phyloP scores from a whole-genome alignment of 2,797 vertebrate genomes.

The Darevskia mixta region DNA sequence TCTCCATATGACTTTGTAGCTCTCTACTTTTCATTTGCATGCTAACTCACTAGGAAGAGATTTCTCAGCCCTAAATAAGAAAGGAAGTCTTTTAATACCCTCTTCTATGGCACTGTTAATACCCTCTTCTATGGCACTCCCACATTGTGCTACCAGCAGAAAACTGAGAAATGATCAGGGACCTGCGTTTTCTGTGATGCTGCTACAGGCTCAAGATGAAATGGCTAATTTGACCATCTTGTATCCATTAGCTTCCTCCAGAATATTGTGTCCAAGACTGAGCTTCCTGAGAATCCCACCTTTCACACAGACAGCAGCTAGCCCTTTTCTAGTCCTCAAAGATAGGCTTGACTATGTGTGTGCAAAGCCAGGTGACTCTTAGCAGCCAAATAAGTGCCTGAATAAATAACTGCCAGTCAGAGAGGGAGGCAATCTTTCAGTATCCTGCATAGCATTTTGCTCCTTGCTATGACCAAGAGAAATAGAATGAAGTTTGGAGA shows the following conservation, averaged over 20 bases:
- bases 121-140: neutral
- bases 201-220: no score
- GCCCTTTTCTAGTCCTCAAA: no score
- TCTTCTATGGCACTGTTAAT: neutral
- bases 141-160: no score
- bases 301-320: neutral
- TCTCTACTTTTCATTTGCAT: fast-evolving
- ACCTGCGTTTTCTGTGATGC: neutral
- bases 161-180: neutral
- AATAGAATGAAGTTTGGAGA: neutral
- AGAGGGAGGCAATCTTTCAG: neutral
- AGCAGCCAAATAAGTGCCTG: neutral
- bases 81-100: neutral
- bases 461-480: neutral
- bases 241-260: no score
- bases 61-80: neutral
- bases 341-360: neutral
- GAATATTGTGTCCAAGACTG: neutral
- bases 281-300: neutral
- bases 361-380: neutral
- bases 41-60: neutral
- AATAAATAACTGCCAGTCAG: no score
- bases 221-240: no score
- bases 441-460: no score
- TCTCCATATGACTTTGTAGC: fast-evolving